phyloP scores from a whole-genome alignment of 2,113 vertebrate genomes.

The Poeciliopsis prolifica region DNA sequence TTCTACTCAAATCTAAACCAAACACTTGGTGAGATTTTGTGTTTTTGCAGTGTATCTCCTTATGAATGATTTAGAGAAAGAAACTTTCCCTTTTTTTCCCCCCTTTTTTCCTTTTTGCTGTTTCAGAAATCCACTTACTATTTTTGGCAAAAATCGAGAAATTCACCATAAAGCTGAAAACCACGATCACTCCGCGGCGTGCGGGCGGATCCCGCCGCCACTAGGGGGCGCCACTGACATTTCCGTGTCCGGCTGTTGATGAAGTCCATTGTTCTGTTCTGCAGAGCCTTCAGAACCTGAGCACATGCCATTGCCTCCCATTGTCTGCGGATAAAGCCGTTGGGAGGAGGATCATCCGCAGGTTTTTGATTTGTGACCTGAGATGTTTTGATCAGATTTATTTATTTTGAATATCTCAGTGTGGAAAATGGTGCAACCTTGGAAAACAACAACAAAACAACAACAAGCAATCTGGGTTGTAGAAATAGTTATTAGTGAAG shows the following conservation, averaged over 20 bases:
- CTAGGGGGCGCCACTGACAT: conserved; percentile 47
- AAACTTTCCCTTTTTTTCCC: no score
- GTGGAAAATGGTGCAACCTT: conserved; percentile 30
- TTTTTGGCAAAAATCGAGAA: no score
- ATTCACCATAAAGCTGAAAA: no score
- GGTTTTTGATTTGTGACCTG: conserved; percentile 29
- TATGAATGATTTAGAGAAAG: no score
- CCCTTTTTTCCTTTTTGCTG: no score
- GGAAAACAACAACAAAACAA: conserved; percentile 16
- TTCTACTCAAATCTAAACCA: no score
- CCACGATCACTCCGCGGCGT: not conserved
- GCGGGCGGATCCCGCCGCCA: conserved; percentile 16
- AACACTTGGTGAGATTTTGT: no score
- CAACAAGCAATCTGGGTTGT: not conserved
- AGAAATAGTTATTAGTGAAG: conserved; percentile 9
- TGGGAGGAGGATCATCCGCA: not conserved
- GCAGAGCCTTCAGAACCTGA: conserved; percentile 13
- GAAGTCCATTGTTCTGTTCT: conserved; percentile 3
- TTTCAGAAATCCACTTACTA: no score
- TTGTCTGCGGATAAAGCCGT: conserved; percentile 6
- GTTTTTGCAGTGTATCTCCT: no score
- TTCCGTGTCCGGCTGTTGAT: not conserved
- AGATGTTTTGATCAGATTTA: conserved; percentile 26
- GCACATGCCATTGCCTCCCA: conserved; percentile 12
- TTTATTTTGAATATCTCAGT: conserved; percentile 1